Base-by-base conservation (phyloP, 2,888 invertebrate species). In the Drosophila differens region DNA sequence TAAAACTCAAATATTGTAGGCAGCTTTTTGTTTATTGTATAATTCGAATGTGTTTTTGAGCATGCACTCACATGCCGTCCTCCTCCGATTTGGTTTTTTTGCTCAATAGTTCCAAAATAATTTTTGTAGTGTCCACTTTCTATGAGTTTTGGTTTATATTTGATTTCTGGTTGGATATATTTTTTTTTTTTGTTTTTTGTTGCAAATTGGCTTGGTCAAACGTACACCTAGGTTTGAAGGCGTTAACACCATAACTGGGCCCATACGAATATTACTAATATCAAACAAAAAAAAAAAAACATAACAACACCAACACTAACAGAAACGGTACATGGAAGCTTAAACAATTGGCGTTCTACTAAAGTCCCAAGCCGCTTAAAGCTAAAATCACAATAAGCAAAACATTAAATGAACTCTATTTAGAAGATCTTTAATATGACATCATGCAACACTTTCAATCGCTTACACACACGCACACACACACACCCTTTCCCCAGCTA, bases 141-240 rank as follows among this genome's bases (percentile, higher is more conserved):
- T 78, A 58, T 69, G 0, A 35, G 30, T 69, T 68, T 10, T 14
- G 32, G 39, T 63, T 47, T 25, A 28, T n/a, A 44, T 37, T 59
- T 53, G 28, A 49, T 63, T 71, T 63, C 19, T 41, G 32, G 35
- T 78, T 76, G 70, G 4, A 30, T 25, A 25, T 47, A 33, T 35
- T 44, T 61, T 49, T 39, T 58, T 61, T 74, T 52, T 52, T 52
- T 12, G 12, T 33, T 58, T 74, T 81, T 35, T 60, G 67, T 82
- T 82, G 78, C 78, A 62, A 81, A 73, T 76, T 80, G 81, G 76
- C 75, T 75, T 68, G 37, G 60, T 79, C 53, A 61, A 39, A 53
- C 47, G 35, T 47, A 64, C 76, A 81, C 63, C 62, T 77, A 76
- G 65, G 81, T 55, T 70, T 60, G 61, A 59, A 81, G 73, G 76